These are phyloP conservation scores for Ernsta delagoae DNA, from an alignment of 2,888 invertebrate species.

Conservation along the genomic window DNA sequence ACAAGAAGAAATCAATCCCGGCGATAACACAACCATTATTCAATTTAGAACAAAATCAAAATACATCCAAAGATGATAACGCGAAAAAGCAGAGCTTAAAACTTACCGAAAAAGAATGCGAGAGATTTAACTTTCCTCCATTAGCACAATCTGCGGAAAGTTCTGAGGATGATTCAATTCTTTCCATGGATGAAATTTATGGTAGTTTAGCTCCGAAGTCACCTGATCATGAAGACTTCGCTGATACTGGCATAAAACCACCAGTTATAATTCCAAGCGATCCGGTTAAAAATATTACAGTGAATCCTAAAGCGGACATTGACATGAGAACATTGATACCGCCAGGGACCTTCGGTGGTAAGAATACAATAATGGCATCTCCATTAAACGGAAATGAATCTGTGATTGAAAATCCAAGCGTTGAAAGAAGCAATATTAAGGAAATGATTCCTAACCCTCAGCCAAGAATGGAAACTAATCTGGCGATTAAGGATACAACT, in stretches of 20 bases:
- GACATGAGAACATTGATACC: slow-evolving; percentile 67
- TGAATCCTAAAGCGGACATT: slow-evolving; percentile 56
- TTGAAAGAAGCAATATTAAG: slow-evolving; percentile 36
- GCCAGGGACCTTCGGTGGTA: slow-evolving; percentile 3
- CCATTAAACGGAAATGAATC: slow-evolving; percentile 7
- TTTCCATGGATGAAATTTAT: slow-evolving; percentile 56
- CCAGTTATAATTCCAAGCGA: slow-evolving; percentile 76
- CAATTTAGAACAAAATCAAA: slow-evolving; percentile 43
- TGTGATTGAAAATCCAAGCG: not conserved
- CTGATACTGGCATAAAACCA: slow-evolving; percentile 48
- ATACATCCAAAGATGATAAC: slow-evolving; percentile 52
- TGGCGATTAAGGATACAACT: slow-evolving; percentile 47
- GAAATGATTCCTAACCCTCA: slow-evolving; percentile 58
- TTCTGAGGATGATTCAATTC: slow-evolving; percentile 54
- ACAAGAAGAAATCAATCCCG: slow-evolving; percentile 66
- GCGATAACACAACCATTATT: slow-evolving; percentile 44
- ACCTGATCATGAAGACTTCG: slow-evolving; percentile 63
- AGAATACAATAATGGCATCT: slow-evolving; percentile 9
- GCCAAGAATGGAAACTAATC: slow-evolving; percentile 56
- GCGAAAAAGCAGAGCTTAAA: slow-evolving; percentile 70
- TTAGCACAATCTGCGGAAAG: slow-evolving; percentile 61
- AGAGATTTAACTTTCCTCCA: slow-evolving; percentile 70
- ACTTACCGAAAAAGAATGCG: slow-evolving; percentile 78
- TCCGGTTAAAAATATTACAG: slow-evolving; percentile 56
- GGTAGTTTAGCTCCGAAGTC: slow-evolving; percentile 70